phyloP scores from a whole-genome alignment of 2,797 vertebrate species.

The Cyclura pinguis region DNA sequence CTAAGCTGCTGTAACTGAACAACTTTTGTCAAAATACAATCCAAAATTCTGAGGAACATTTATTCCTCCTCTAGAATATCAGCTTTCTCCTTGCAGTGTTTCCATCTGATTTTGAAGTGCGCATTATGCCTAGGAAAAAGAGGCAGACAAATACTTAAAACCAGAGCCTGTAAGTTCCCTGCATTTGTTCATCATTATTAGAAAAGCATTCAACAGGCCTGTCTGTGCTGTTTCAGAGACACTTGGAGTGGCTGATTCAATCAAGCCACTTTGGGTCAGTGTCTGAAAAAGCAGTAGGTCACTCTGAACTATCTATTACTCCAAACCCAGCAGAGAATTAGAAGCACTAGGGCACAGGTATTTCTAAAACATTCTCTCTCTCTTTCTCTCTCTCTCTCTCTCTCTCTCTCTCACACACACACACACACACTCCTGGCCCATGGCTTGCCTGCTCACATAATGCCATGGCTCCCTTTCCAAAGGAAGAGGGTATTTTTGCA shows the following conservation, averaged over 20 bases:
- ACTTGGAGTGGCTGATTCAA: conserved; percentile 3
- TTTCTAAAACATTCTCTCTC: background rate
- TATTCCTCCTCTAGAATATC: background rate
- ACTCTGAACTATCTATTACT: background rate
- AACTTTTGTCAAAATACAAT: background rate
- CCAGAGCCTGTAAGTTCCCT: background rate
- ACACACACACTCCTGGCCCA: background rate
- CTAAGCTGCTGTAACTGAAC: background rate
- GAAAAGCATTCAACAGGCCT: background rate
- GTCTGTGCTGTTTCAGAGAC: background rate
- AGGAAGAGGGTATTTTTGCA: too few species aligned
- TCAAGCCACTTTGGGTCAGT: background rate
- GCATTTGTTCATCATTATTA: conserved; percentile 11
- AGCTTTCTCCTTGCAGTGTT: background rate
- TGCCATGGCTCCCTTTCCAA: too few species aligned
- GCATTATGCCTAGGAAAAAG: background rate
- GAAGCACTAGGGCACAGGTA: background rate
- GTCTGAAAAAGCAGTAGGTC: background rate
- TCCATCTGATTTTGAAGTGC: background rate
- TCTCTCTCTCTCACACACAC: background rate
- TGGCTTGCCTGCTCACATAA: background rate
- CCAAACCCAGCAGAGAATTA: background rate
- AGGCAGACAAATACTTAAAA: background rate
- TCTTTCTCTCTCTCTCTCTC: background rate
- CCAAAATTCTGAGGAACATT: background rate